Evolutionary conservation across 2,797 vertebrate genomes (phyloP), one percentile per base, ranked within the genome.

Genomic region (Neosilurus mollespiculum): DNA sequence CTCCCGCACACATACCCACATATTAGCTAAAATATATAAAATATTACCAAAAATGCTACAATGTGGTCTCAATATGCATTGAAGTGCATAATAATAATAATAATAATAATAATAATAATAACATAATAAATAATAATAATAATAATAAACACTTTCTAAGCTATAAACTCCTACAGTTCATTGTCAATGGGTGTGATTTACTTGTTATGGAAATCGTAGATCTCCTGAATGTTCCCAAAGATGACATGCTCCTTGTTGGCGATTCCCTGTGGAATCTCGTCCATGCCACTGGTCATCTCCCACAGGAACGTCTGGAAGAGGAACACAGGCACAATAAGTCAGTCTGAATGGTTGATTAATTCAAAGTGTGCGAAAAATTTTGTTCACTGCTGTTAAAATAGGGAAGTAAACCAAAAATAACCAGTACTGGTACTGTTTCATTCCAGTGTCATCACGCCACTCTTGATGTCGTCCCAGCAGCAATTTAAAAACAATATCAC

Each of bases 151-250:
- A 54, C n/a, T 26, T 72, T 18, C 11, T 11, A 72, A 18, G n/a
- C 26, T 59, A 20, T 11, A 20, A 58, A 56, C 24, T 20, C 0
- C 2, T 37, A 34, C 58, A 22, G 49, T 43, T 14, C n/a, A 75
- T 37, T 14, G 14, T 58, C 8, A 4, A 80, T 11, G 12, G 30
- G 16, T 22, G 15, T 15, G 4, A 93, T 94, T 78, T 94, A 96
- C 96, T 96, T 97, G 93, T 96, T 99, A 91, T 99, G 98, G 89
- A 99, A 99, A 91, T 99, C 98, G 81, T 98, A 98, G 87, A 99
- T 98, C 92, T 99, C 98, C 92, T 98, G 98, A 90, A 99, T 98
- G 93, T 99, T 99, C 86, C 98, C 98, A 83, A 99, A 99, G 89
- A 99, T 97, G 61, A 97, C 92, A 78, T 98, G 97, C 53, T 99